Percentiles rank a stretch among this genome's conserved stretches.
These are phyloP conservation scores for Cranoglanis bouderius DNA, from an alignment of 2,113 vertebrate species.

Conservation along the genomic window DNA sequence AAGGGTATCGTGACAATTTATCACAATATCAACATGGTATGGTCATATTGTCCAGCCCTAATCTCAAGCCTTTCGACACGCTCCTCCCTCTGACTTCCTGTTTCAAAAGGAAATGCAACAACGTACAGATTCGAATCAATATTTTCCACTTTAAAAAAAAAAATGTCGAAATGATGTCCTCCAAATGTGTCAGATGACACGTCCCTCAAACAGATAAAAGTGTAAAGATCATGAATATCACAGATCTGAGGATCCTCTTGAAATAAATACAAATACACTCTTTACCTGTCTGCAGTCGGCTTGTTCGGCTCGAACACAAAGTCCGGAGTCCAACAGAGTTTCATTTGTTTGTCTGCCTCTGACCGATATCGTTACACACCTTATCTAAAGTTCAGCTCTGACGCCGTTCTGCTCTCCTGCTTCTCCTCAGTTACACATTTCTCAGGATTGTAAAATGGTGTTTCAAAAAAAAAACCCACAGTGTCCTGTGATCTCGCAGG, in stretches of 20 bases:
- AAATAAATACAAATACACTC: neutral
- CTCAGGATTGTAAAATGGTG: neutral
- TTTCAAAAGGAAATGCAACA: neutral
- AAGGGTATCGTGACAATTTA: neutral
- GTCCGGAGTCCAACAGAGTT: neutral
- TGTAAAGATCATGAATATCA: neutral
- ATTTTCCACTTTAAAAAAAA: neutral
- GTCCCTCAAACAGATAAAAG: neutral
- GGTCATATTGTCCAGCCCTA: neutral
- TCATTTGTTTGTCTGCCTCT: neutral
- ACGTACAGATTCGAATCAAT: neutral
- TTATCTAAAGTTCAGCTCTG: neutral
- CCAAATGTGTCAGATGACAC: neutral
- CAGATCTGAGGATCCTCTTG: neutral
- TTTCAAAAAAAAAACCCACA: neutral
- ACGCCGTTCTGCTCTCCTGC: no score
- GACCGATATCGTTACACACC: neutral
- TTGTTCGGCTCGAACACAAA: neutral
- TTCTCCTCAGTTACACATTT: neutral
- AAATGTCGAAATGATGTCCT: neutral
- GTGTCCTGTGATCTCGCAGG: neutral
- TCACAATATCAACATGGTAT: neutral
- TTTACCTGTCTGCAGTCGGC: neutral
- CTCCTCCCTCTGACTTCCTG: neutral
- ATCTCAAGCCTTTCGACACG: no score